These are phyloP conservation scores for Lasioglossum morio DNA, from an alignment of 2,888 invertebrate species.

Conservation along the genomic window DNA sequence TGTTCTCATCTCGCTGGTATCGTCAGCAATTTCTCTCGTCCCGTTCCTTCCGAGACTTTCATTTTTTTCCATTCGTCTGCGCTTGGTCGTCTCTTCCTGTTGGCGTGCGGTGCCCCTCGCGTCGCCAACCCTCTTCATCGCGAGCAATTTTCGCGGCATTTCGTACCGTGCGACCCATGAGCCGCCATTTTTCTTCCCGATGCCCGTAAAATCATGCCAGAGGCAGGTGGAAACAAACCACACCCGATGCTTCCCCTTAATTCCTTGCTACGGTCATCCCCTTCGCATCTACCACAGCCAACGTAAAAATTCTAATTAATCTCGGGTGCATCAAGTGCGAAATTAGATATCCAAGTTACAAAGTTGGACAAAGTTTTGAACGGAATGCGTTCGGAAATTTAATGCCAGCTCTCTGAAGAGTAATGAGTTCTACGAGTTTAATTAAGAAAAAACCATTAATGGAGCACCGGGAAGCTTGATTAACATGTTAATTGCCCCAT, in stretches of 20 bases:
- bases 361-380: background rate
- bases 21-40: conserved; percentile 42
- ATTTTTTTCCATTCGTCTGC: conserved; percentile 20
- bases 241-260: conserved; percentile 9
- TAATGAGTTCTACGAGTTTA: conserved; percentile 14
- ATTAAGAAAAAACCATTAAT: conserved; percentile 15
- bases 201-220: conserved; percentile 26
- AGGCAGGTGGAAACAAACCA: conserved; percentile 20
- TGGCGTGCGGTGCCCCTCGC: background rate
- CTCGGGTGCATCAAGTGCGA: background rate
- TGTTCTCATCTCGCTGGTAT: conserved; percentile 24
- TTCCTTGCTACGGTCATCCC: background rate
- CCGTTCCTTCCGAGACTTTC: background rate
- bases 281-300: background rate
- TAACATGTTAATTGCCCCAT: background rate
- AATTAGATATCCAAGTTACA: conserved; percentile 6
- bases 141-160: conserved; percentile 32
- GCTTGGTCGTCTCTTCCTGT: conserved; percentile 1
- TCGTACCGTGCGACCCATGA: conserved; percentile 19
- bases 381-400: conserved; percentile 1
- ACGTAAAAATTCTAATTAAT: conserved; percentile 8
- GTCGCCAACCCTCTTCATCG: background rate
- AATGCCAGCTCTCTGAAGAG: background rate
- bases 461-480: background rate
- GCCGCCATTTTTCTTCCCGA: conserved; percentile 34